A percentile compares a stretch with the other conserved stretches of the same genome.
These are phyloP conservation scores for Oppia nitens DNA, from an alignment of 1,140 invertebrate genomes.

Conservation along the genomic window DNA sequence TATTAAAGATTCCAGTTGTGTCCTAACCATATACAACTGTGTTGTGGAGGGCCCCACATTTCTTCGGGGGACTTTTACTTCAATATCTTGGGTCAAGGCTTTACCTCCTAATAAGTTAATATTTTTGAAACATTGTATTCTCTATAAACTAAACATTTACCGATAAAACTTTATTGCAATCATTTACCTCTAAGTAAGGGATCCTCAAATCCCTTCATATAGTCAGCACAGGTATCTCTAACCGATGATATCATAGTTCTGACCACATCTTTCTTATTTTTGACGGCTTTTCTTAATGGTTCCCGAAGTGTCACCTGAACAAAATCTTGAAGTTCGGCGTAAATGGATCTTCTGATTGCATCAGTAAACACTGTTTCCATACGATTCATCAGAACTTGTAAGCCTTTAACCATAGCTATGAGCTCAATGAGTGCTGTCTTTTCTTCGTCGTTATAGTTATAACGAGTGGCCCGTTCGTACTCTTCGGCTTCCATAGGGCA, in stretches of 20 bases:
- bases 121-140: no score
- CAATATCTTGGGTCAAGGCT: conserved; percentile 36
- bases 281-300: conserved; percentile 85
- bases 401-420: conserved; percentile 97
- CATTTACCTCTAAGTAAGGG: conserved; percentile 75
- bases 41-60: conserved; percentile 60
- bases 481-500: conserved; percentile 96
- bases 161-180: no score
- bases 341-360: conserved; percentile 83
- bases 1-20: conserved; percentile 93
- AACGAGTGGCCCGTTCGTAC: conserved; percentile 93
- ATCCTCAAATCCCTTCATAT: conserved; percentile 82
- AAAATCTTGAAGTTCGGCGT: conserved; percentile 93
- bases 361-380: conserved; percentile 97
- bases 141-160: no score
- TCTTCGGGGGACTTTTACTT: conserved; percentile 74
- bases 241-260: conserved; percentile 84
- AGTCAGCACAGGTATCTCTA: conserved; percentile 88
- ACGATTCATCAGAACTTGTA: conserved; percentile 89
- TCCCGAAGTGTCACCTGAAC: conserved; percentile 78
- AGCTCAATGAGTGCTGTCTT: conserved; percentile 97
- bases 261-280: conserved; percentile 95
- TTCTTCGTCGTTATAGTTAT: conserved; percentile 94
- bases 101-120: neutral
- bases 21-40: conserved; percentile 90